Evolutionary conservation across 1,140 invertebrate species (phyloP), one percentile per base, ranked within the genome.

Genomic region (Archegozetes longisetosus): DNA sequence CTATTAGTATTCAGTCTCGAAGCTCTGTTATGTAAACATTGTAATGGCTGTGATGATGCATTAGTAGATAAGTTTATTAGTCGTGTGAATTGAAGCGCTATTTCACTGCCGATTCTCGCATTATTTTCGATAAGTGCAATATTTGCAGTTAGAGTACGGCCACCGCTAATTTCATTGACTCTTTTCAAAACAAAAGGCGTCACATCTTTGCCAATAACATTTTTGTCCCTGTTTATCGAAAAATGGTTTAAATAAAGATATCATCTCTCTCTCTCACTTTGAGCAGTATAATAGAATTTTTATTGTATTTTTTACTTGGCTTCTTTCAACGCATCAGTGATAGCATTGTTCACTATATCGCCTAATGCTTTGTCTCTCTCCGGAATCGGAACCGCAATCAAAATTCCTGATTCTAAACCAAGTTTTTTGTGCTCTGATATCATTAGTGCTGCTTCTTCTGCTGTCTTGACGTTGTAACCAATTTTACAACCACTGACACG

Each of bases 41-140:
- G n/a, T n/a, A n/a, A n/a, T n/a, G n/a, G n/a, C n/a, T n/a, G n/a
- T n/a, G n/a, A n/a, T n/a, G n/a, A n/a, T n/a, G n/a, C n/a, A n/a
- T n/a, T n/a, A n/a, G n/a, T n/a, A n/a, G n/a, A n/a, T n/a, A n/a
- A n/a, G n/a, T n/a, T 20, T 20, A 55, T 27, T 32, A 58, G 55
- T 67, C 75, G 70, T 63, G 73, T 68, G 60, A 83, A 77, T 68
- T 80, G 77, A 3, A 82, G 70, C 9, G 90, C 87, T 66, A 97
- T 88, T 72, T 85, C 72, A 55, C 85, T 82, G 20, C 85, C 92
- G 54, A 91, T 78, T 62, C 70, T 74, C 2, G 88, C 91, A 75
- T 97, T 97, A 73, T 96, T 91, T 75, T 88, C 82, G 66, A 98
- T 83, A 26, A 98, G 75, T 2, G 82, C 85, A 68, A 91, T 84